These are phyloP conservation scores for Bilobella aurantiaca DNA, from an alignment of 1,140 invertebrate genomes.

Conservation along the genomic window DNA sequence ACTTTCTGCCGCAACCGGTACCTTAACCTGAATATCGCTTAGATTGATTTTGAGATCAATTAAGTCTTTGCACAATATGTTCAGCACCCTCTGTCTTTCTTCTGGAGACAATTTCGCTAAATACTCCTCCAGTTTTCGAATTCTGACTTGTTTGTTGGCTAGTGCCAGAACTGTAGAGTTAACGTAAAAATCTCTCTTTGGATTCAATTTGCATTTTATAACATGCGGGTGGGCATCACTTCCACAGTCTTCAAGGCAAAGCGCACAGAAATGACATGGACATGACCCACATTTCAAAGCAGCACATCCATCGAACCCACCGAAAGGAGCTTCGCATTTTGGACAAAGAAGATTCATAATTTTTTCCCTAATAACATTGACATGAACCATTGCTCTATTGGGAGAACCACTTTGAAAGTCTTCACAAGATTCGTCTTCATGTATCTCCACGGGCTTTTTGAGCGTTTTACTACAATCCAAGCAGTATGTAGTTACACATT, in stretches of 20 bases:
- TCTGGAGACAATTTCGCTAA: neutral
- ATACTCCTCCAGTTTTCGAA: neutral
- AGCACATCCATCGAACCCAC: conserved; percentile 5
- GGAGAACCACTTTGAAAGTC: conserved; percentile 1
- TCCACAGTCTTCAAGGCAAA: conserved; percentile 10
- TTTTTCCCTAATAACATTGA: neutral
- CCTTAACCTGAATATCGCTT: too few species aligned
- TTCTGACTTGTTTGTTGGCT: neutral
- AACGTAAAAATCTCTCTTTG: neutral
- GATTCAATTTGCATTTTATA: neutral
- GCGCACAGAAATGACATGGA: conserved; percentile 8
- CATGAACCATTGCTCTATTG: neutral
- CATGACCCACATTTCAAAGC: conserved; percentile 5
- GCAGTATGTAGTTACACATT: conserved; percentile 13
- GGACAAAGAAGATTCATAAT: conserved; percentile 12
- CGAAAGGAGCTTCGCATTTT: conserved; percentile 4
- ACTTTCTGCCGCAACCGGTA: too few species aligned
- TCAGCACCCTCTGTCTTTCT: neutral
- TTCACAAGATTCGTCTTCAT: conserved; percentile 11
- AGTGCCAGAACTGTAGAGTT: neutral
- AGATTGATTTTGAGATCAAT: neutral
- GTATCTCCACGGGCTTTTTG: conserved; percentile 3
- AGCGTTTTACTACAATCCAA: neutral
- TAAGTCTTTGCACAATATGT: neutral
- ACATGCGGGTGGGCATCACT: conserved; percentile 12